These are phyloP conservation scores for Megaustenia siamemsis DNA, from an alignment of 2,888 invertebrate genomes.

Conservation along the genomic window DNA sequence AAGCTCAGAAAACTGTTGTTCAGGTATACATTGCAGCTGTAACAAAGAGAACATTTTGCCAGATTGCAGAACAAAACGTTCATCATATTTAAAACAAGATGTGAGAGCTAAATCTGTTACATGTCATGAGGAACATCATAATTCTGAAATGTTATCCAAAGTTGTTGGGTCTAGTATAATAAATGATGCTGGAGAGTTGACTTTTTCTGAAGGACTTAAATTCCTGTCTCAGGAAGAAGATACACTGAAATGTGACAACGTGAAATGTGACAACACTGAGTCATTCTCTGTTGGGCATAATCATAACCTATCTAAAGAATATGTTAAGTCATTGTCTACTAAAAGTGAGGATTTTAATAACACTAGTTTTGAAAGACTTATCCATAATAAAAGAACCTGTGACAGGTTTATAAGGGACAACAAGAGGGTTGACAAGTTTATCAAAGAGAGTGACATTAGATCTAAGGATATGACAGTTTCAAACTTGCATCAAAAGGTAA, in stretches of 20 bases:
- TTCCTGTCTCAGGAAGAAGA: not conserved
- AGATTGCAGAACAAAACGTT: not conserved
- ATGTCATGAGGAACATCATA: not conserved
- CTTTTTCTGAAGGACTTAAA: slow-evolving; percentile 13
- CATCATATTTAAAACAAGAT: not conserved
- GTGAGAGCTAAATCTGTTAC: not conserved
- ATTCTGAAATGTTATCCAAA: not conserved
- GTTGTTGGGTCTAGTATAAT: too few species aligned
- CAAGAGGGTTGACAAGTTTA: not conserved
- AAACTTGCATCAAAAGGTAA: not conserved
- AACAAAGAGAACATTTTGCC: slow-evolving; percentile 20
- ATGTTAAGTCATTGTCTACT: not conserved
- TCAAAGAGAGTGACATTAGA: not conserved
- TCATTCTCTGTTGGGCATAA: too few species aligned
- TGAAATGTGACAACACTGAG: not conserved
- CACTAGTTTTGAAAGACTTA: too few species aligned
- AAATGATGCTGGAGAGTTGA: not conserved
- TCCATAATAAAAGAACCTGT: too few species aligned
- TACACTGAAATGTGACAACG: too few species aligned
- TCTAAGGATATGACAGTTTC: not conserved
- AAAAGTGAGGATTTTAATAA: not conserved
- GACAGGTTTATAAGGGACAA: too few species aligned
- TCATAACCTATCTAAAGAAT: not conserved
- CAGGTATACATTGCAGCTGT: not conserved
- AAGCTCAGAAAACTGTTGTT: not conserved